A percentile compares a stretch with the other conserved stretches of the same genome.
phyloP scores from a whole-genome alignment of 1,140 invertebrate species.

The Meloidogyne floridensis region DNA sequence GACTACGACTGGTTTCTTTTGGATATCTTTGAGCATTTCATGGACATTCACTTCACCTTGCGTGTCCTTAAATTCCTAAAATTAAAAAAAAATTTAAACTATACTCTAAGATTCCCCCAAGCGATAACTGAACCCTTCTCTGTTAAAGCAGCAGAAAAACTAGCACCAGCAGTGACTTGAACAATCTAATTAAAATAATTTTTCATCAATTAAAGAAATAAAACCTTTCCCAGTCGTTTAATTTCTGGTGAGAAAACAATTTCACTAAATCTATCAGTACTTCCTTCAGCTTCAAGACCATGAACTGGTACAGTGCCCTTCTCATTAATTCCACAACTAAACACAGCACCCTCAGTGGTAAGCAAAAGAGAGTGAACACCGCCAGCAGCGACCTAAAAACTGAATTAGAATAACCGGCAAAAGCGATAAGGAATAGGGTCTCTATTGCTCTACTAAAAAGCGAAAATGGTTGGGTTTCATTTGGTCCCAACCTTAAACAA shows the following conservation, averaged over 20 bases:
- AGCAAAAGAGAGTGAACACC: conserved; percentile 61
- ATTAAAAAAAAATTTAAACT: conserved; percentile 2
- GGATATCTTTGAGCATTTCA: conserved; percentile 52
- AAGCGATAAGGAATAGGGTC: not conserved
- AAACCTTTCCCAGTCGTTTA: conserved; percentile 53
- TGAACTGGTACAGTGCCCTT: conserved; percentile 63
- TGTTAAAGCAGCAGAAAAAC: conserved; percentile 55
- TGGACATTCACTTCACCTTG: conserved; percentile 58
- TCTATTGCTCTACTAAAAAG: too few species aligned
- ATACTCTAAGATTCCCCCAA: conserved; percentile 60
- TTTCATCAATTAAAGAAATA: conserved; percentile 29
- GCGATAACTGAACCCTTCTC: conserved; percentile 60
- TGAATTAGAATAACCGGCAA: not conserved
- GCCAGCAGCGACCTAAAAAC: conserved; percentile 54
- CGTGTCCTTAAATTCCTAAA: conserved; percentile 36
- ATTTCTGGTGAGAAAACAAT: conserved; percentile 52
- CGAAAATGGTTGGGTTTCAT: too few species aligned
- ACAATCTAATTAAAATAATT: conserved; percentile 46
- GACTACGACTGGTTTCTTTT: conserved; percentile 58
- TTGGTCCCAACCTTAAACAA: too few species aligned
- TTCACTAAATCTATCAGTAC: conserved; percentile 55
- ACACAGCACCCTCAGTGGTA: conserved; percentile 54
- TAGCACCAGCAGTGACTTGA: conserved; percentile 60
- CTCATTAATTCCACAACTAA: conserved; percentile 61
- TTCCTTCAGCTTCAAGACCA: conserved; percentile 58